phyloP scores from a whole-genome alignment of 2,888 invertebrate genomes.

The Teleiodes luculella region DNA sequence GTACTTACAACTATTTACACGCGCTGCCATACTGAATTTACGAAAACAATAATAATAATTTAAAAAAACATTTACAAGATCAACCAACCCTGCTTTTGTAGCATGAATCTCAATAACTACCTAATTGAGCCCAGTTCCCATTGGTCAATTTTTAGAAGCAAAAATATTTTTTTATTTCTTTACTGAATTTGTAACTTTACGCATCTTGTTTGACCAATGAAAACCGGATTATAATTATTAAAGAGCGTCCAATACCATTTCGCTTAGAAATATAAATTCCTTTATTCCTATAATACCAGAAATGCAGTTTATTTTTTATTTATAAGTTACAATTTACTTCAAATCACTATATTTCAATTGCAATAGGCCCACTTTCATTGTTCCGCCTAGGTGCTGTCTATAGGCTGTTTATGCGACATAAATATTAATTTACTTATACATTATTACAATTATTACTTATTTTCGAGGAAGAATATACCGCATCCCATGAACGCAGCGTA shows the following conservation, averaged over 20 bases:
- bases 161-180: too few relatives aligned
- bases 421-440: background rate
- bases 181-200: too few relatives aligned
- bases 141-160: too few relatives aligned
- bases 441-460: background rate
- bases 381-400: background rate
- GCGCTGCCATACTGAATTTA: background rate
- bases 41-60: background rate
- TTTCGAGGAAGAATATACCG: background rate
- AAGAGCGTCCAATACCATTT: background rate
- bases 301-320: background rate
- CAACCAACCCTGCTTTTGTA: background rate
- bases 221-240: background rate
- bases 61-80: background rate
- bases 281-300: background rate
- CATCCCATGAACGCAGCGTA: background rate
- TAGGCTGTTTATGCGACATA: background rate
- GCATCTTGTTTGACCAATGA: background rate
- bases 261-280: background rate
- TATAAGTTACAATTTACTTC: background rate
- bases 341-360: background rate
- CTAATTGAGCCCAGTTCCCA: too few relatives aligned
- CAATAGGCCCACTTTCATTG: background rate
- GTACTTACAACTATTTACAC: slow-evolving; percentile 51
- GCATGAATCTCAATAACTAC: background rate